Conservation (phyloP, 1,140 invertebrate genomes). For the Magallana ariakensis region DNA sequence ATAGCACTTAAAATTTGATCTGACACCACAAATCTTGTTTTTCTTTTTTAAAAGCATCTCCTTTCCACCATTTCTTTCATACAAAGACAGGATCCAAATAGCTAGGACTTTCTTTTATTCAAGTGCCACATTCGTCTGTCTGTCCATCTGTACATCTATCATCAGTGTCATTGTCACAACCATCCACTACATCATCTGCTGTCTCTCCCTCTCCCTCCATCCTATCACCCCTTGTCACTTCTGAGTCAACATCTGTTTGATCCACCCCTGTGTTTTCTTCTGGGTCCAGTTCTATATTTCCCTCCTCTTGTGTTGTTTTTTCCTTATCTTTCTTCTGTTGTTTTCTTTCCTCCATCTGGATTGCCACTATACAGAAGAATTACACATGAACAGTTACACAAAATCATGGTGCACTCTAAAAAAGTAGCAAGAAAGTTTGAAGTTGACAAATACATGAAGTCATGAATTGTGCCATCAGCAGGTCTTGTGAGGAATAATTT, state of each 20-base stretch:
- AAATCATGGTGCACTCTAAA: no score
- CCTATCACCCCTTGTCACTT: not conserved
- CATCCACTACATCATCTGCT: not conserved
- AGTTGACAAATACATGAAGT: no score
- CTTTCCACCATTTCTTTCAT: no score
- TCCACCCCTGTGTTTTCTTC: not conserved
- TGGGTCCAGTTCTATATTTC: not conserved
- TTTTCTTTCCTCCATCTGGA: not conserved
- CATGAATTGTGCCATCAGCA: no score
- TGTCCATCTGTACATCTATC: not conserved
- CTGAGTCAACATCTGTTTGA: not conserved
- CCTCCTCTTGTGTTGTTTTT: not conserved
- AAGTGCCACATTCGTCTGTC: not conserved
- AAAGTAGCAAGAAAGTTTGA: no score
- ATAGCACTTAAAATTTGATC: no score
- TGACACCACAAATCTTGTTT: no score
- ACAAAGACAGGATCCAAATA: no score
- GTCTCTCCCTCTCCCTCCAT: not conserved
- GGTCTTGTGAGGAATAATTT: no score
- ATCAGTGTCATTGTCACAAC: not conserved
- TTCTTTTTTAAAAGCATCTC: no score
- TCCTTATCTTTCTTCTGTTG: conserved; percentile 21
- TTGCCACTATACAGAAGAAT: not conserved
- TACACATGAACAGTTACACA: no score
- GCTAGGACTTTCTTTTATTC: not conserved